Conservation (phyloP, 2,888 invertebrate genomes). For the Netelia inedita region DNA sequence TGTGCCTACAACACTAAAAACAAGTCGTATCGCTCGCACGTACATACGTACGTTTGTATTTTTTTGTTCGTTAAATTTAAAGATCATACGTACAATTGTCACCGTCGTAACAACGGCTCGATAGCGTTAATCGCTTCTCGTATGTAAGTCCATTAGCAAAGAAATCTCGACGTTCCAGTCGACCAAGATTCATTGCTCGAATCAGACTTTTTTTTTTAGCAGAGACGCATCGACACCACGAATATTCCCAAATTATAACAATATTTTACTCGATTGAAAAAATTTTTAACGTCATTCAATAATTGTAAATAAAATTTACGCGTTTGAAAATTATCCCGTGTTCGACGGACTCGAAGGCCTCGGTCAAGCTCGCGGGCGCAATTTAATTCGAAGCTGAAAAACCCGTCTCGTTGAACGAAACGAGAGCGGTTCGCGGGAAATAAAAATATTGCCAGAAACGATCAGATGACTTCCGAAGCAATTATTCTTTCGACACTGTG, state of each 20-base stretch:
- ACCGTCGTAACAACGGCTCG: constrained; percentile 48
- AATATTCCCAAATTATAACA: constrained; percentile 46
- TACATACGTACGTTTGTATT: constrained; percentile 47
- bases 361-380: constrained; percentile 40
- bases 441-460: constrained; percentile 33
- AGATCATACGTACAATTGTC: constrained; percentile 53
- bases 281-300: constrained; percentile 43
- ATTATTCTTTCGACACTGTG: constrained; percentile 32
- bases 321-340: constrained; percentile 17
- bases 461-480: constrained; percentile 17
- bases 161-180: constrained; percentile 58
- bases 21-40: constrained; percentile 63
- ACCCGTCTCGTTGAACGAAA: constrained; percentile 40
- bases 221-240: constrained; percentile 35
- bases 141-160: constrained; percentile 30
- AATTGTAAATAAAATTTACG: constrained; percentile 26
- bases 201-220: constrained; percentile 24
- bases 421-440: constrained; percentile 50
- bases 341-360: constrained; percentile 52
- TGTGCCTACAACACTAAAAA: constrained; percentile 76
- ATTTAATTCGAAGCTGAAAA: constrained; percentile 51
- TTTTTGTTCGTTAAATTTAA: constrained; percentile 38
- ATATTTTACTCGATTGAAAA: constrained; percentile 34
- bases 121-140: constrained; percentile 10
- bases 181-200: constrained; percentile 29